Evolutionary conservation across 2,888 invertebrate genomes (phyloP).

Genomic region (Cepaea hortensis): DNA sequence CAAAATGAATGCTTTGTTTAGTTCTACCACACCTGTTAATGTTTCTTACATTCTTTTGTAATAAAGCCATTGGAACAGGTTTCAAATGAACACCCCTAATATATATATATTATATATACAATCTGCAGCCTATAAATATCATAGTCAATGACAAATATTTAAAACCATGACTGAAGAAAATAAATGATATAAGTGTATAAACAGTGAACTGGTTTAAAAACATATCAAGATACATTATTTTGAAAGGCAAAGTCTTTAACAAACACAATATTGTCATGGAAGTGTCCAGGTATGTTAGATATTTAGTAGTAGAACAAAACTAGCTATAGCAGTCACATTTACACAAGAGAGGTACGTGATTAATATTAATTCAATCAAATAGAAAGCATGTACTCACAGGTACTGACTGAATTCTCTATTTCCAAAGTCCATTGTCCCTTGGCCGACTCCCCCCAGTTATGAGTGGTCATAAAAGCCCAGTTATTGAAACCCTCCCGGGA

Average conservation of each 20-base stretch:
- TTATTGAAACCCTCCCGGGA: conserved; percentile 92
- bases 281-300: neutral
- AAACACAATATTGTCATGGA: neutral
- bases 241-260: neutral
- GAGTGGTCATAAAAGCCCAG: conserved; percentile 99
- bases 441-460: conserved; percentile 98
- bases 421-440: conserved; percentile 95
- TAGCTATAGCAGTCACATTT: neutral
- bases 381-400: conserved; percentile 62
- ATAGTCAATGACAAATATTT: neutral
- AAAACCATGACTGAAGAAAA: neutral
- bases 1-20: too few species aligned
- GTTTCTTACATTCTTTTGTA: too few species aligned
- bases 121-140: neutral
- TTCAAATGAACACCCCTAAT: too few species aligned
- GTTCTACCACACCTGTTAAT: too few species aligned
- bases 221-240: too few species aligned
- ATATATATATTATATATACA: too few species aligned
- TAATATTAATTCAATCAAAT: neutral
- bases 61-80: too few species aligned
- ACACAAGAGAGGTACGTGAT: neutral
- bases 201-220: neutral
- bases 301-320: neutral
- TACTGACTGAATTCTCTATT: conserved; percentile 81
- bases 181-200: neutral